Conservation (phyloP, 2,113 vertebrate genomes). For the Labeo catla region DNA sequence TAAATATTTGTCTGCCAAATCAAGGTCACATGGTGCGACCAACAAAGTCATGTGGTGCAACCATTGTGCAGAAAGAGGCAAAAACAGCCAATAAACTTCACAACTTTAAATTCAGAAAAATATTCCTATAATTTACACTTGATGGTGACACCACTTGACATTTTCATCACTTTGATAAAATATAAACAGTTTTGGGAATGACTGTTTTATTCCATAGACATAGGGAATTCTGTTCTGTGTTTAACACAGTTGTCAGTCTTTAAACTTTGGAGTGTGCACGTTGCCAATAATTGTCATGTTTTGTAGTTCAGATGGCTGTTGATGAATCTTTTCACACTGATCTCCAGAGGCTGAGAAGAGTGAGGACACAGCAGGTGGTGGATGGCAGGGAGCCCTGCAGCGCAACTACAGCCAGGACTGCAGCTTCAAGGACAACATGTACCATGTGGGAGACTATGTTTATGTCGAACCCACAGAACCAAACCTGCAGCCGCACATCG, state of each 20-base stretch:
- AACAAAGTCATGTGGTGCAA: background rate
- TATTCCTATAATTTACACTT: too few relatives aligned
- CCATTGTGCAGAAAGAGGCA: too few relatives aligned
- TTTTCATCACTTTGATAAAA: too few relatives aligned
- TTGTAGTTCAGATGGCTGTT: background rate
- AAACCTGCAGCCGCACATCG: constrained; percentile 94
- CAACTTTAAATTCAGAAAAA: too few relatives aligned
- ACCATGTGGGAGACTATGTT: constrained; percentile 96
- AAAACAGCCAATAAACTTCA: too few relatives aligned
- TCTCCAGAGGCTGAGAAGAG: constrained; percentile 93
- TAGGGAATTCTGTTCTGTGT: background rate
- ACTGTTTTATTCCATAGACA: background rate
- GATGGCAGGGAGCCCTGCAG: constrained; percentile 85
- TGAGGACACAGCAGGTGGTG: constrained; percentile 85
- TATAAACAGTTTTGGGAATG: background rate
- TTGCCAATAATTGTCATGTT: background rate
- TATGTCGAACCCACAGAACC: constrained; percentile 95
- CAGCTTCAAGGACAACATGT: constrained; percentile 98
- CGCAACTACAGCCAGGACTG: constrained; percentile 98
- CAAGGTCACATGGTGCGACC: too few relatives aligned
- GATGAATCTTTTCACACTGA: constrained; percentile 17
- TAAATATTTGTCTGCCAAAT: too few relatives aligned
- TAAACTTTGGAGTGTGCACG: background rate
- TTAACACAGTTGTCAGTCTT: background rate
- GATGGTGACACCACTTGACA: too few relatives aligned